A percentile compares a stretch with the other conserved stretches of the same genome.
phyloP scores from a whole-genome alignment of 2,113 vertebrate genomes.

The Procapra przewalskii region DNA sequence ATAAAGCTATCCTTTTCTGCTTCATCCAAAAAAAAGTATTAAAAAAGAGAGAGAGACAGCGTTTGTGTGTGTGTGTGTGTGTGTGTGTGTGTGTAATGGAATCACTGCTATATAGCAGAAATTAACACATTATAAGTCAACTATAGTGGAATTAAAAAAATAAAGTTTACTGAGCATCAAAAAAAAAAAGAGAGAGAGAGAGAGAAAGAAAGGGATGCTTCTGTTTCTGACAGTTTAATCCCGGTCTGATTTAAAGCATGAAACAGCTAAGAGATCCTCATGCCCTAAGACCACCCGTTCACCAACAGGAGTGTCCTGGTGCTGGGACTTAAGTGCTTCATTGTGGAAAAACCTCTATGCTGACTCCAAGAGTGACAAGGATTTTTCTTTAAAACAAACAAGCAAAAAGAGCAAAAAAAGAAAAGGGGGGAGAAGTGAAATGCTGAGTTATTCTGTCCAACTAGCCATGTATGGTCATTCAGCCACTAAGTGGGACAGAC shows the following conservation, averaged over 20 bases:
- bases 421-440: not conserved
- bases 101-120: not conserved
- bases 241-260: not conserved
- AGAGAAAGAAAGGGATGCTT: not conserved
- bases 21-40: not conserved
- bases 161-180: not conserved
- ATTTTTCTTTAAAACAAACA: not conserved
- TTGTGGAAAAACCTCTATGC: not conserved
- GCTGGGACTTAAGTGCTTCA: not conserved
- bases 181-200: not conserved
- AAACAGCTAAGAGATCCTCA: not conserved
- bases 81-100: not conserved
- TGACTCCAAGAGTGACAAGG: not conserved
- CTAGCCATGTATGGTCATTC: accelerated
- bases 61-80: not conserved
- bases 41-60: not conserved
- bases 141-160: not conserved
- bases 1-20: not conserved
- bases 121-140: not conserved
- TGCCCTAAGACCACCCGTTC: not conserved
- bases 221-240: conserved; percentile 10
- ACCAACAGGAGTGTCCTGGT: not conserved
- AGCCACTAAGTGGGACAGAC: not conserved
- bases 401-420: not conserved
- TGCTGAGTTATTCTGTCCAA: not conserved